Evolutionary conservation across 2,113 vertebrate genomes (phyloP).

Genomic region (Porphyrio hochstetteri): DNA sequence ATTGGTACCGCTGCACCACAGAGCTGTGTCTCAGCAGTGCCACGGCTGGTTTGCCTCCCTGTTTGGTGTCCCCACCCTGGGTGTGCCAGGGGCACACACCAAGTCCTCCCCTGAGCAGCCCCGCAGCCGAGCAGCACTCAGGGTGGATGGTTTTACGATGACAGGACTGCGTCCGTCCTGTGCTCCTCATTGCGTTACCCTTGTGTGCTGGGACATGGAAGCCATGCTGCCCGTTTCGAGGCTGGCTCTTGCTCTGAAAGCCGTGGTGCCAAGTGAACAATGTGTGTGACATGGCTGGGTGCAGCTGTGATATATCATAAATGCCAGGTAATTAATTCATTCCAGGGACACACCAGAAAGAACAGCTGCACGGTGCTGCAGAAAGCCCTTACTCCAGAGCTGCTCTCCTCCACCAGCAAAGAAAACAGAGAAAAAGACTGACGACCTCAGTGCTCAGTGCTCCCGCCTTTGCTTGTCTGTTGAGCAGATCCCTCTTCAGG

Average conservation of each 20-base stretch:
- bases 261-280: neutral
- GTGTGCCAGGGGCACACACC: neutral
- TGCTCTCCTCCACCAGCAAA: neutral
- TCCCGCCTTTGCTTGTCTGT: neutral
- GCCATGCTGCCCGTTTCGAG: rapidly evolving
- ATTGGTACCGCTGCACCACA: neutral
- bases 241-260: neutral
- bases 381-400: neutral
- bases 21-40: neutral
- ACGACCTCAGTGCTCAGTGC: neutral
- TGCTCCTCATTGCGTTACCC: neutral
- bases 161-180: neutral
- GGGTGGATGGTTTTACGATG: neutral
- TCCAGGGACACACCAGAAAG: neutral
- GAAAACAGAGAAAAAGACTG: neutral
- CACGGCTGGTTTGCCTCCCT: neutral
- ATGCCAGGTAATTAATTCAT: neutral
- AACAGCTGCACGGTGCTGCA: neutral
- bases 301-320: neutral
- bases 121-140: neutral
- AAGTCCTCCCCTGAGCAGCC: neutral
- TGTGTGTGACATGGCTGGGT: neutral
- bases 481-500: slow-evolving; percentile 4
- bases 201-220: neutral
- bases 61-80: neutral